phyloP scores from a whole-genome alignment of 92 coral and sea anemone genomes.

The Metridium senile region DNA sequence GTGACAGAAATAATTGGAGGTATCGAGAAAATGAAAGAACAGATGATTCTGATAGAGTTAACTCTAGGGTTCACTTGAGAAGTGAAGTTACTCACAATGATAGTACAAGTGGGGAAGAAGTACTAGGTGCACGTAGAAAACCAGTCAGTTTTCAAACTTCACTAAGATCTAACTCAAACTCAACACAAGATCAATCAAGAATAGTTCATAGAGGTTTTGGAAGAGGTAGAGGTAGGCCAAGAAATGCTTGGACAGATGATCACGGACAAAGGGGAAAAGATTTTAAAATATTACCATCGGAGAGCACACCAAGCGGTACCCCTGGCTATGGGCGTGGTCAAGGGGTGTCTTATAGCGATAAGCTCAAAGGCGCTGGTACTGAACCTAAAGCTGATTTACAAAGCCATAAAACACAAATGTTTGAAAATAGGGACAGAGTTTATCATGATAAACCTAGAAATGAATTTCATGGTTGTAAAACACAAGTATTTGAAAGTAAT shows the following conservation, averaged over 20 bases:
- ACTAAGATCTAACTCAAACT: background rate
- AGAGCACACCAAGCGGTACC: background rate
- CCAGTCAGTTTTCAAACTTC: constrained; percentile 1
- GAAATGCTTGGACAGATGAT: constrained; percentile 15
- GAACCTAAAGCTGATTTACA: background rate
- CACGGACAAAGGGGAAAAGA: background rate
- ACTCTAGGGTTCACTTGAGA: background rate
- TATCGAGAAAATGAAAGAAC: background rate
- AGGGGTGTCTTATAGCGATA: background rate
- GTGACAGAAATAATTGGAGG: constrained; percentile 10
- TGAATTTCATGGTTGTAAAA: no score
- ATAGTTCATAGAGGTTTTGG: background rate
- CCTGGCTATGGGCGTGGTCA: background rate
- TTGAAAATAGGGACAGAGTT: background rate
- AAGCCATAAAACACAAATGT: background rate
- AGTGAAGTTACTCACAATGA: background rate
- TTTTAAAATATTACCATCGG: background rate
- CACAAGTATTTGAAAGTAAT: background rate
- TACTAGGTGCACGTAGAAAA: background rate
- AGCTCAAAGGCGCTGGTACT: background rate
- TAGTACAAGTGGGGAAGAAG: background rate
- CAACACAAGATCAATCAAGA: background rate
- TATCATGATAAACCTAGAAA: background rate
- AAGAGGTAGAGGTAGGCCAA: constrained; percentile 23
- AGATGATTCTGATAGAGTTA: background rate